Evolutionary conservation across 2,797 vertebrate genomes (phyloP).

Genomic region (Chelmon rostratus): DNA sequence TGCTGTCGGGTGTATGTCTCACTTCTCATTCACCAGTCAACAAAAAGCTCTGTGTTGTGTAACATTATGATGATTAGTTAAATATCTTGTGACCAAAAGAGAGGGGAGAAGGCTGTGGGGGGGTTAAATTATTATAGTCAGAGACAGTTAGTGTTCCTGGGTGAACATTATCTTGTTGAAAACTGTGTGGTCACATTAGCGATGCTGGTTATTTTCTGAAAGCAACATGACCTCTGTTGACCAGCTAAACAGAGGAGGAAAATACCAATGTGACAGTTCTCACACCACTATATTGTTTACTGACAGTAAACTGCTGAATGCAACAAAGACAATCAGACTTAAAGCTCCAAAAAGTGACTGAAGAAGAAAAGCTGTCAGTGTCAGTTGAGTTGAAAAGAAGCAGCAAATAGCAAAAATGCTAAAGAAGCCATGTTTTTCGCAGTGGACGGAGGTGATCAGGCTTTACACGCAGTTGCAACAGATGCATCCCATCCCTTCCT

Average conservation of each 20-base stretch:
- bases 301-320: conserved; percentile 33
- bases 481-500: conserved; percentile 62
- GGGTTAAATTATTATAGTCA: background rate
- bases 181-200: conserved; percentile 13
- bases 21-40: conserved; percentile 55
- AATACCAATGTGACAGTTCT: conserved; percentile 21
- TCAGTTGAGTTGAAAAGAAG: background rate
- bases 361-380: background rate
- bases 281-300: conserved; percentile 30
- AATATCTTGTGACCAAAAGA: conserved; percentile 62
- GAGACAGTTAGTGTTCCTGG: background rate
- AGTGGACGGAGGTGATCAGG: background rate
- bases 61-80: conserved; percentile 32
- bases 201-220: background rate
- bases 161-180: conserved; percentile 8
- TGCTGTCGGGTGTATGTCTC: conserved; percentile 38
- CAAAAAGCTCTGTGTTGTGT: conserved; percentile 37
- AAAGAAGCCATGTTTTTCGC: background rate
- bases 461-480: conserved; percentile 37
- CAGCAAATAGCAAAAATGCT: background rate
- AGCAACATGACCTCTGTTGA: conserved; percentile 37
- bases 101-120: background rate
- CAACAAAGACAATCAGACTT: background rate
- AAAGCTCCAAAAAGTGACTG: background rate
- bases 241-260: conserved; percentile 10